phyloP scores from a whole-genome alignment of 2,888 invertebrate species.

The Scotopteryx bipunctaria region DNA sequence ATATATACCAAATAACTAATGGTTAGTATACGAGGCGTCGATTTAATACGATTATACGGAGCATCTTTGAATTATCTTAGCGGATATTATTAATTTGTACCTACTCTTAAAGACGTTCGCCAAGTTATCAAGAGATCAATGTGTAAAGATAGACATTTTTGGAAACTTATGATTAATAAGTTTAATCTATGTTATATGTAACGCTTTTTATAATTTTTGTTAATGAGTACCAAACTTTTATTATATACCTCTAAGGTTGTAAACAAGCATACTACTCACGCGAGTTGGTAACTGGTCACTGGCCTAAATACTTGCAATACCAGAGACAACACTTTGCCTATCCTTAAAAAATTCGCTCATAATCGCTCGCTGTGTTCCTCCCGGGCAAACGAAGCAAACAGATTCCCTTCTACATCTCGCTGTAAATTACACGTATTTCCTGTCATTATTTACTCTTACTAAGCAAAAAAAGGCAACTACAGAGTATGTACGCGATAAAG shows the following conservation, averaged over 20 bases:
- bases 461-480: slow-evolving; percentile 27
- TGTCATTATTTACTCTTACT: slow-evolving; percentile 5
- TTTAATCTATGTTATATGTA: too few relatives aligned
- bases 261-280: too few relatives aligned
- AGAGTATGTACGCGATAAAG: slow-evolving; percentile 56
- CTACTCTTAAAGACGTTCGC: slow-evolving; percentile 44
- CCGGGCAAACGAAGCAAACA: not conserved
- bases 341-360: not conserved
- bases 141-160: slow-evolving; percentile 1
- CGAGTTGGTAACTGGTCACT: too few relatives aligned
- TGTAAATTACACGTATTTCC: slow-evolving; percentile 2
- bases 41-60: slow-evolving; percentile 51
- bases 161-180: too few relatives aligned
- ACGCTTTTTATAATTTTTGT: too few relatives aligned
- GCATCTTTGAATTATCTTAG: slow-evolving; percentile 50
- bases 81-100: slow-evolving; percentile 69
- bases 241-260: too few relatives aligned
- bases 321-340: too few relatives aligned
- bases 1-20: not conserved
- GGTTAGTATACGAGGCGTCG: not conserved
- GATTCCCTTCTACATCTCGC: not conserved
- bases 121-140: slow-evolving; percentile 25
- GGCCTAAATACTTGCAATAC: too few relatives aligned
- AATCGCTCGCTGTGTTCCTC: not conserved
- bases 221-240: too few relatives aligned